Evolutionary conservation across 1,140 invertebrate species (phyloP), one percentile per base, ranked within the genome.

Genomic region (Adelges cooleyi): DNA sequence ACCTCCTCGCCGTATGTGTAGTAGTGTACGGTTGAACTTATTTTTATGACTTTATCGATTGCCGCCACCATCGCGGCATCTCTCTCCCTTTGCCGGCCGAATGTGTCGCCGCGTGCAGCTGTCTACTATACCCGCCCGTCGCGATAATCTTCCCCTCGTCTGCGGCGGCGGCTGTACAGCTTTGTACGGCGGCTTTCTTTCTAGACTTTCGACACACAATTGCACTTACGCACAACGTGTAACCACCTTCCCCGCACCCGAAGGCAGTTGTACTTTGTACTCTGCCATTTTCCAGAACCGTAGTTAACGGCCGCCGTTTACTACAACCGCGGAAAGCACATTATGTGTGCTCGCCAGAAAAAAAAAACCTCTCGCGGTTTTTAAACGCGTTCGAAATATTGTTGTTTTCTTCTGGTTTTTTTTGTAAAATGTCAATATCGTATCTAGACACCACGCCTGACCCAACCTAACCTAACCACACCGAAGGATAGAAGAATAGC

Each of bases 41-140:
- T 62, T 62, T n/a, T 48, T 62, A 62, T 62, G 56, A 62, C 56
- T 62, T 62, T 62, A 62, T 62, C 56, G 56, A 62, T 62, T 62
- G 5, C 29, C 29, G 11, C 56, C 42, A 22, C 42, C 6, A 11
- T 15, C 40, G 15, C n/a, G 5, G 5, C 17, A 20, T 25, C 40
- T 62, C 56, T 46, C 23, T 44, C 38, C 22, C 10, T 11, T 17
- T 11, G 40, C 40, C n/a, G n/a, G 11, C 29, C 11, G 29, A 33
- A 33, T 33, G 29, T 33, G 29, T 33, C 29, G 29, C 29, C 11
- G 29, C 29, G 29, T 33, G 29, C 29, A 33, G 5, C 29, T 33
- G 11, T n/a, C n/a, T 33, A 33, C 29, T 33, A 11, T 33, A 11
- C 8, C 23, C 4, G 22, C 25, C 40, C 40, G 11, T 17, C 20